Conservation (phyloP, 2,113 vertebrate genomes). For the Nycticryphes semicollaris region DNA sequence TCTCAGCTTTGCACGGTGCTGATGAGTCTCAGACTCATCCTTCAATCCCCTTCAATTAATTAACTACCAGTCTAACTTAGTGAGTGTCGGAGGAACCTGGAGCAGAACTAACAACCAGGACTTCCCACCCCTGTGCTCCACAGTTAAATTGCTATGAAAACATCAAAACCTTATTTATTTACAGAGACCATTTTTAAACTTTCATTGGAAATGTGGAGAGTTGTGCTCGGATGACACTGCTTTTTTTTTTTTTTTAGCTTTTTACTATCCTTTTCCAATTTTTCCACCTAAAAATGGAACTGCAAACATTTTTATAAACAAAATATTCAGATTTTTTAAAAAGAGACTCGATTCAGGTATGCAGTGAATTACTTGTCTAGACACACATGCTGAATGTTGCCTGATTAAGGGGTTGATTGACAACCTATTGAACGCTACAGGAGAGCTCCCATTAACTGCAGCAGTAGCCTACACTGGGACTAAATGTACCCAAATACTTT, state of each 20-base stretch:
- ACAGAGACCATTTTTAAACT: neutral
- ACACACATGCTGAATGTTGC: neutral
- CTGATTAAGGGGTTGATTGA: neutral
- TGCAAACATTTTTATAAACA: neutral
- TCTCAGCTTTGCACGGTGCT: fast-evolving
- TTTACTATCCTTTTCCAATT: neutral
- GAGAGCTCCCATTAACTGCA: neutral
- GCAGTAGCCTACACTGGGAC: neutral
- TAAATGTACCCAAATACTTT: neutral
- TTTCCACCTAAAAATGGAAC: neutral
- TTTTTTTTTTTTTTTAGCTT: neutral
- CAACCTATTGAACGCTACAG: neutral
- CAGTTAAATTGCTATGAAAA: neutral
- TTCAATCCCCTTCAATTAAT: too few species aligned
- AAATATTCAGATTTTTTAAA: neutral
- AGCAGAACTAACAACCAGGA: fast-evolving
- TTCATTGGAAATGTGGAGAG: neutral
- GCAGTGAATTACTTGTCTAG: neutral
- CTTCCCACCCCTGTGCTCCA: neutral
- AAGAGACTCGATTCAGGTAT: neutral
- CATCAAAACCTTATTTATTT: neutral
- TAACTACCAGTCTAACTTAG: neutral
- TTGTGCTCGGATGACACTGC: neutral
- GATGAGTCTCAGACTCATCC: neutral
- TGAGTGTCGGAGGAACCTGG: neutral